Percentiles rank a stretch among this genome's conserved stretches.
Evolutionary conservation across 2,888 invertebrate genomes (phyloP).

Genomic region (Chalcis sispes): DNA sequence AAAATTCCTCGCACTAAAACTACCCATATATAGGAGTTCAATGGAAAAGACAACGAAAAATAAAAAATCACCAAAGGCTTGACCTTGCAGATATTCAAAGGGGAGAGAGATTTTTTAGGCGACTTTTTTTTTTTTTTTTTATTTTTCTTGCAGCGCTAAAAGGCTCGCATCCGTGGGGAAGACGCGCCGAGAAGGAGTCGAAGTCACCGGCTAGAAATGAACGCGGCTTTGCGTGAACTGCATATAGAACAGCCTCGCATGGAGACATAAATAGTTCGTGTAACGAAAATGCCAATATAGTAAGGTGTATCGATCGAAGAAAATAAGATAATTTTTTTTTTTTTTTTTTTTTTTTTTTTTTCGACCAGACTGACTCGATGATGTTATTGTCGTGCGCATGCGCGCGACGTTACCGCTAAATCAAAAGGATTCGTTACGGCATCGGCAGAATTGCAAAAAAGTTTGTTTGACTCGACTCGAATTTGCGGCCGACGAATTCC

Average conservation of each 20-base stretch:
- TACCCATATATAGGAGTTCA: not conserved
- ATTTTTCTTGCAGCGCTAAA: not conserved
- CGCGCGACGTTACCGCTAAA: too few relatives aligned
- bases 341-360: too few relatives aligned
- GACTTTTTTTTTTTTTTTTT: slow-evolving; percentile 6
- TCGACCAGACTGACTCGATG: too few relatives aligned
- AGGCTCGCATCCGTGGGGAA: too few relatives aligned
- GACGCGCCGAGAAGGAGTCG: too few relatives aligned
- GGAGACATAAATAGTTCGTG: slow-evolving; percentile 30
- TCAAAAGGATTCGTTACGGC: too few relatives aligned
- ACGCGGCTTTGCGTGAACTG: slow-evolving; percentile 39
- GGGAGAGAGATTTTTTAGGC: not conserved
- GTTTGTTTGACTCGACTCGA: too few relatives aligned
- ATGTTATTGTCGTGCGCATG: too few relatives aligned
- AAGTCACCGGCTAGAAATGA: not conserved
- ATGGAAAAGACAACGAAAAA: not conserved
- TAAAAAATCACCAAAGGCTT: not conserved
- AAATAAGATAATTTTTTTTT: too few relatives aligned
- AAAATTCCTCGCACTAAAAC: too few relatives aligned
- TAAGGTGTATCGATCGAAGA: not conserved
- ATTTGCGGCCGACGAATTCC: too few relatives aligned
- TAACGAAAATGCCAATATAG: slow-evolving; percentile 2
- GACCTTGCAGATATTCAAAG: slow-evolving; percentile 45
- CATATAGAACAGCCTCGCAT: slow-evolving; percentile 25
- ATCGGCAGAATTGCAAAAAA: too few relatives aligned